Evolutionary conservation across 2,888 invertebrate genomes (phyloP).

Genomic region (Rhyacophila evoluta): DNA sequence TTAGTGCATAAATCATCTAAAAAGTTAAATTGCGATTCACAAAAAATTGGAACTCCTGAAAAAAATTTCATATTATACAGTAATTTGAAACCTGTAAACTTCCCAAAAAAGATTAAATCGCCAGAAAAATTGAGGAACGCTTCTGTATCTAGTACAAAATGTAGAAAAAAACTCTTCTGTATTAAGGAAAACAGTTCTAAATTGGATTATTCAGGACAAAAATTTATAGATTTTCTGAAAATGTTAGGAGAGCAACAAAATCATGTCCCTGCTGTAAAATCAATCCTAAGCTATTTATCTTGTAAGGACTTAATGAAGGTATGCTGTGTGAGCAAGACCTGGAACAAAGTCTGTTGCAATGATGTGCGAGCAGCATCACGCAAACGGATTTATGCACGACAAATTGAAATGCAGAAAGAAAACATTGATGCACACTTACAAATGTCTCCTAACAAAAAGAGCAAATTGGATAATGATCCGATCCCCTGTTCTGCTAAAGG

Average conservation of each 20-base stretch:
- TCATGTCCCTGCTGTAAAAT: constrained; percentile 61
- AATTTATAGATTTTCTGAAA: constrained; percentile 63
- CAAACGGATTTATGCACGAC: constrained; percentile 57
- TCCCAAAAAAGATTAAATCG: constrained; percentile 43
- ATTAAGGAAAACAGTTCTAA: background rate
- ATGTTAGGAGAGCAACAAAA: constrained; percentile 60
- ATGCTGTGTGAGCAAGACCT: constrained; percentile 62
- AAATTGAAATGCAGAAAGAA: constrained; percentile 61
- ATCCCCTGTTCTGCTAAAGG: background rate
- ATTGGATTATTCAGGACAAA: constrained; percentile 30
- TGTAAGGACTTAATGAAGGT: constrained; percentile 65
- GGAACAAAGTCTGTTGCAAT: constrained; percentile 61
- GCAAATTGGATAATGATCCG: background rate
- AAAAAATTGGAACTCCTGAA: constrained; percentile 52
- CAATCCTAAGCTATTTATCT: constrained; percentile 62
- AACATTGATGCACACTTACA: constrained; percentile 58
- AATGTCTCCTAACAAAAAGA: background rate
- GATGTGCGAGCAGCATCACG: constrained; percentile 54
- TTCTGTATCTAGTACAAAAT: constrained; percentile 23
- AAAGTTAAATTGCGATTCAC: constrained; percentile 29
- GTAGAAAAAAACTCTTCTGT: constrained; percentile 26
- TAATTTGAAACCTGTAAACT: constrained; percentile 44
- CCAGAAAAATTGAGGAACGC: constrained; percentile 33
- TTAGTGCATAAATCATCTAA: constrained; percentile 35
- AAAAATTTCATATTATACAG: constrained; percentile 51